Conservation (phyloP, 2,797 vertebrate species). For the Buceros bicornis region DNA sequence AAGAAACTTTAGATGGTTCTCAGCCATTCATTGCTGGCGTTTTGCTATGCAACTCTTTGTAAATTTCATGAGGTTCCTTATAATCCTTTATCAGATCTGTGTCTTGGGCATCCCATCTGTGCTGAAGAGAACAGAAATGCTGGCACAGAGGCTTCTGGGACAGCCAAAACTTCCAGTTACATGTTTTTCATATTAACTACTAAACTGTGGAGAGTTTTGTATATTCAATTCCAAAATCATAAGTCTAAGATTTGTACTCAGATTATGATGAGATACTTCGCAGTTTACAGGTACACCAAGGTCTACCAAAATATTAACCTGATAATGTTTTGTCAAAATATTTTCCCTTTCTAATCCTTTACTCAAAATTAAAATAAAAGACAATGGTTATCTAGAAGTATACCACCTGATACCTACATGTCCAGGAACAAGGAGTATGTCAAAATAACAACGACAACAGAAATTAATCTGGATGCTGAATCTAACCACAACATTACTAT, state of each 20-base stretch:
- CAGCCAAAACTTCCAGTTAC: neutral
- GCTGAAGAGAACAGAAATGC: neutral
- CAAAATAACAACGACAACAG: neutral
- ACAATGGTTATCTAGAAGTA: neutral
- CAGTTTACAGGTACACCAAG: neutral
- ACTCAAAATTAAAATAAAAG: neutral
- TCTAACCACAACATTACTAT: neutral
- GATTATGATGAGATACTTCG: neutral
- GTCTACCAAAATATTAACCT: neutral
- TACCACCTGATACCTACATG: neutral
- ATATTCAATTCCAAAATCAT: neutral
- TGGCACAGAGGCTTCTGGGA: neutral
- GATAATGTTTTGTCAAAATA: neutral
- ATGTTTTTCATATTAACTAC: neutral
- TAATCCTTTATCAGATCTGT: neutral
- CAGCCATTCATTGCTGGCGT: neutral
- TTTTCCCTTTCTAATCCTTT: neutral
- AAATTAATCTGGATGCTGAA: neutral
- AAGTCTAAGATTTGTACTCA: neutral
- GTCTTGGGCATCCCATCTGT: neutral
- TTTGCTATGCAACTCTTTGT: neutral
- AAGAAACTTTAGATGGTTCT: neutral
- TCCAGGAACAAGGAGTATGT: neutral
- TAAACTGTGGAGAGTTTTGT: neutral
- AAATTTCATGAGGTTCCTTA: neutral